These are phyloP conservation scores for Lamprotornis superbus DNA, from an alignment of 2,113 vertebrate species.

Conservation along the genomic window DNA sequence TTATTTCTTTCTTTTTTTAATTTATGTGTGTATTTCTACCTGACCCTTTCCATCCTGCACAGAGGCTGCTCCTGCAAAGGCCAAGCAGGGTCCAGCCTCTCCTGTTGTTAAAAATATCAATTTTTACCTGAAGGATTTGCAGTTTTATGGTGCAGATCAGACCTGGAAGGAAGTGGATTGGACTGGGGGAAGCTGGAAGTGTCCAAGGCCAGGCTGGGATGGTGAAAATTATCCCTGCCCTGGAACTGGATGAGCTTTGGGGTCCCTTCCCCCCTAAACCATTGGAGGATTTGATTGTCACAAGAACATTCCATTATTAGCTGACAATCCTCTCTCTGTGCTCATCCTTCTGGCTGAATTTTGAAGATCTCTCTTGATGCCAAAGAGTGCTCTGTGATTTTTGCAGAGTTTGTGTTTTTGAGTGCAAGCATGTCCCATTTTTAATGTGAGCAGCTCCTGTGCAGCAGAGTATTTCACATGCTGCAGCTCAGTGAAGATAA, in stretches of 20 bases:
- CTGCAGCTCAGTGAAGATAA: background rate
- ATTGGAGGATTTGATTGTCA: background rate
- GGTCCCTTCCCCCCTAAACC: background rate
- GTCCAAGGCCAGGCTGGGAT: background rate
- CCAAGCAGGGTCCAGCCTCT: background rate
- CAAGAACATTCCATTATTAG: accelerated
- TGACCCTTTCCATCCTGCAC: background rate
- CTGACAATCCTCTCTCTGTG: background rate
- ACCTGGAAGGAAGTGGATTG: background rate
- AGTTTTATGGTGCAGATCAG: background rate
- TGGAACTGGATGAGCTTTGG: background rate
- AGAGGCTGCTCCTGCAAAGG: background rate
- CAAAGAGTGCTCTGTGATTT: background rate
- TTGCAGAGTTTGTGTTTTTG: background rate
- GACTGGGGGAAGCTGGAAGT: background rate
- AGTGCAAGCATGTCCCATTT: background rate
- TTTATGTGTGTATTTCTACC: background rate
- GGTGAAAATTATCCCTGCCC: background rate
- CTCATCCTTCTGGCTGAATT: background rate
- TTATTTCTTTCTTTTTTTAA: no score
- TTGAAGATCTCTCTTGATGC: background rate
- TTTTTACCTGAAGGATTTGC: background rate
- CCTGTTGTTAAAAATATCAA: background rate
- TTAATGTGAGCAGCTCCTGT: background rate
- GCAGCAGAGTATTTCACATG: background rate